Percentiles rank a stretch among this genome's conserved stretches.
Evolutionary conservation across 2,113 vertebrate species (phyloP).

Genomic region (Gymnogyps californianus): DNA sequence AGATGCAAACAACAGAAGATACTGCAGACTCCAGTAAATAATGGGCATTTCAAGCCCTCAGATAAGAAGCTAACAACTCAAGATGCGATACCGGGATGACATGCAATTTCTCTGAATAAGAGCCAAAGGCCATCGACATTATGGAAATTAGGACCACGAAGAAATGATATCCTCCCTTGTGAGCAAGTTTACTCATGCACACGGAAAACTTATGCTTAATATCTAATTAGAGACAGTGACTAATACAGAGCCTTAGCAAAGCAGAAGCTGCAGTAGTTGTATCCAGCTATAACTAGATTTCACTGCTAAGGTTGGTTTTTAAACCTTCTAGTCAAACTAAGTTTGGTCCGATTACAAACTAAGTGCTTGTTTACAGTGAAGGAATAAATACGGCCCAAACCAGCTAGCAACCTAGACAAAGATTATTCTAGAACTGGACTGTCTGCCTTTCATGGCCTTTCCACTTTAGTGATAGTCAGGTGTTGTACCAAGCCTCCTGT

Average conservation of each 20-base stretch:
- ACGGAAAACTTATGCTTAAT: constrained; percentile 51
- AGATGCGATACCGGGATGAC: neutral
- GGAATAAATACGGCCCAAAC: neutral
- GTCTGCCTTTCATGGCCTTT: neutral
- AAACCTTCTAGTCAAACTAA: neutral
- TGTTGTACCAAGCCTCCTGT: neutral
- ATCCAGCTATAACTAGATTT: neutral
- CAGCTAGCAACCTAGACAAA: neutral
- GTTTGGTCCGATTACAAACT: neutral
- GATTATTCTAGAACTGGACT: neutral
- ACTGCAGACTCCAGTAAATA: neutral
- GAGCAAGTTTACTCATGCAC: constrained; percentile 50
- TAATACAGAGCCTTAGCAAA: neutral
- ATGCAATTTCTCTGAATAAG: neutral
- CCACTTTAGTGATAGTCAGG: neutral
- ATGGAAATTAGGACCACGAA: constrained; percentile 46
- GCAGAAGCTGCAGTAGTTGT: constrained; percentile 38
- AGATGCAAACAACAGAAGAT: neutral
- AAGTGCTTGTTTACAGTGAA: neutral
- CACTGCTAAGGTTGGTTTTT: neutral
- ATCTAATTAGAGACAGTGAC: constrained; percentile 63
- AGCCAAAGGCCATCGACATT: constrained; percentile 21
- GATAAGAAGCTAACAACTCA: neutral
- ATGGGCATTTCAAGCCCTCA: neutral
- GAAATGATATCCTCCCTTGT: constrained; percentile 50